Evolutionary conservation across 2,113 vertebrate genomes (phyloP).

Genomic region (Campylomormyrus tamandua): DNA sequence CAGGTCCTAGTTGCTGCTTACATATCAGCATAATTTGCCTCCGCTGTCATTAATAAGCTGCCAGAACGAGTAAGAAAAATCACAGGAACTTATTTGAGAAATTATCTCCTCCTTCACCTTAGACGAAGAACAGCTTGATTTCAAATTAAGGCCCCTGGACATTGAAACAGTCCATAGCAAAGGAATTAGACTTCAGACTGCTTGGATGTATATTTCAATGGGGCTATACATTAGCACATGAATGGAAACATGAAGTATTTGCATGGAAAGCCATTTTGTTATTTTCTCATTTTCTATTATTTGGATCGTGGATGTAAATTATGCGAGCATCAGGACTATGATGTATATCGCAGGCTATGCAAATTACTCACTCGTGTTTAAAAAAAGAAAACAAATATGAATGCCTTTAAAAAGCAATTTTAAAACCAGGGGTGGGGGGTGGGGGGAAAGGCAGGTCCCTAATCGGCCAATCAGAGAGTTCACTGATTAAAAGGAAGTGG

Average conservation of each 20-base stretch:
- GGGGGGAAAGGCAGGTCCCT: not conserved
- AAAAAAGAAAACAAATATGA: conserved; percentile 10
- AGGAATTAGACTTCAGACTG: not conserved
- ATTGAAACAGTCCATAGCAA: not conserved
- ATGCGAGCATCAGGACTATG: not conserved
- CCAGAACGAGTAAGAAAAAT: not conserved
- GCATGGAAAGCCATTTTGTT: not conserved
- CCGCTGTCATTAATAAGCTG: not conserved
- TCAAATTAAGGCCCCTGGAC: not conserved
- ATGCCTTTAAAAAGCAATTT: not conserved
- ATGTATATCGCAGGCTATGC: not conserved
- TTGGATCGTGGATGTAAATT: not conserved
- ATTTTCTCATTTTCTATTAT: not conserved
- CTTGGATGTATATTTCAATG: not conserved
- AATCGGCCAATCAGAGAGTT: not conserved
- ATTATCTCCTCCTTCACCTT: not conserved
- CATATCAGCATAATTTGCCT: not conserved
- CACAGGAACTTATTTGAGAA: not conserved
- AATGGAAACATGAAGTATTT: not conserved
- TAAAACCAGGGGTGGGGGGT: not conserved
- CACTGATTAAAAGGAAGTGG: not conserved
- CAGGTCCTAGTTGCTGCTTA: not conserved
- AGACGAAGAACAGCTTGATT: not conserved
- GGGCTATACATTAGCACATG: not conserved
- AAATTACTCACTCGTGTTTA: not conserved